Evolutionary conservation across 2,888 invertebrate species (phyloP).

Genomic region (Cataglyphis altisquamis): DNA sequence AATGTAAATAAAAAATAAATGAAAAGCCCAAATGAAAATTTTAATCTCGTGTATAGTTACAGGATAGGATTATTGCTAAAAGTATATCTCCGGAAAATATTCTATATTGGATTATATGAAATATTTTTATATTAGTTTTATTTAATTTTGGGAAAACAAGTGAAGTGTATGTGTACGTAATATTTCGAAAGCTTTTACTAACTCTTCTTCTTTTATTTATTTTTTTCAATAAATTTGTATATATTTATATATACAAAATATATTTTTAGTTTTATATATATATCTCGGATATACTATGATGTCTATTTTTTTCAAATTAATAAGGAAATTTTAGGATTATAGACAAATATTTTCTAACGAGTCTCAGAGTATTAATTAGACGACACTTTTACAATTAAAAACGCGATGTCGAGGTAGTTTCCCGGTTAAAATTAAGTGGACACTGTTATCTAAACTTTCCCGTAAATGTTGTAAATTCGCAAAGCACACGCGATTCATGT

Average conservation of each 20-base stretch:
- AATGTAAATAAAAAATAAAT: not conserved
- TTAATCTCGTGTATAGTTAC: not conserved
- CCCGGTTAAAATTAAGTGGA: constrained; percentile 26
- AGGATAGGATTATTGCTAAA: not conserved
- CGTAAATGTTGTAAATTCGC: constrained; percentile 22
- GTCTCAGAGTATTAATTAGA: constrained; percentile 17
- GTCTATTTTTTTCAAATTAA: not conserved
- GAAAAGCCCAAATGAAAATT: not conserved
- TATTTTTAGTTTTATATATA: not conserved
- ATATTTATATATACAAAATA: not conserved
- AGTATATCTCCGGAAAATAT: not conserved
- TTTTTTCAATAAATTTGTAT: not conserved
- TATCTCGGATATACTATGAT: not conserved
- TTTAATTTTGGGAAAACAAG: not conserved
- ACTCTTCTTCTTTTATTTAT: not conserved
- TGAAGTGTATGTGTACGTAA: not conserved
- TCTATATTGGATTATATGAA: not conserved
- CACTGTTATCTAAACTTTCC: constrained; percentile 11
- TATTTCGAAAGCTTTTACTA: not conserved
- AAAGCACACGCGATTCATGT: constrained; percentile 43
- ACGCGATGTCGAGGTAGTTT: not conserved
- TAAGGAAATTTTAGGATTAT: not conserved
- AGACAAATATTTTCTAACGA: not conserved
- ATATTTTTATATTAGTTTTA: not conserved
- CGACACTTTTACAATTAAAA: constrained; percentile 15